Evolutionary conservation across 2,797 vertebrate genomes (phyloP).

Genomic region (Hozukius guyotensis): DNA sequence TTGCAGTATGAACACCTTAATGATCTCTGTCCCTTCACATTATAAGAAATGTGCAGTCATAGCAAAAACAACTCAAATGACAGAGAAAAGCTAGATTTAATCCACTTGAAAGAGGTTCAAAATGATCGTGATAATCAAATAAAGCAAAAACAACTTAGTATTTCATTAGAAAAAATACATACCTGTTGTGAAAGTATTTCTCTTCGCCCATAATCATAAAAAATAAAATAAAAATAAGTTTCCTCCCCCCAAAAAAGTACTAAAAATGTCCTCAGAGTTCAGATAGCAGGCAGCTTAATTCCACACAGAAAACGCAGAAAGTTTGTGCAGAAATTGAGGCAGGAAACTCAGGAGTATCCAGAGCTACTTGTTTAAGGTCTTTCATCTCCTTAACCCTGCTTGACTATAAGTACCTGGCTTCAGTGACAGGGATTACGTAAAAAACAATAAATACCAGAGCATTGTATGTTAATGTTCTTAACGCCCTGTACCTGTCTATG

Average conservation of each 20-base stretch:
- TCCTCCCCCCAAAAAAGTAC: slow-evolving; percentile 3
- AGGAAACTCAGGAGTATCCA: slow-evolving; percentile 59
- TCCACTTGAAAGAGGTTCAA: not conserved
- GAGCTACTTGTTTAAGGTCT: slow-evolving; percentile 60
- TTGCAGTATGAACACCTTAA: not conserved
- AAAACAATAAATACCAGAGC: slow-evolving; percentile 73
- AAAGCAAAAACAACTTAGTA: not conserved
- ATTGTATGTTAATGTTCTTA: slow-evolving; percentile 78
- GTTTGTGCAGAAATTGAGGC: slow-evolving; percentile 36
- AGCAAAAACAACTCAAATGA: not conserved
- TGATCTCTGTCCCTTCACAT: not conserved
- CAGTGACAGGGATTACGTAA: slow-evolving; percentile 71
- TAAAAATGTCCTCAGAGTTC: slow-evolving; percentile 48
- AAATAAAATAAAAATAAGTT: slow-evolving; percentile 32
- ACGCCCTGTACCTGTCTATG: slow-evolving; percentile 72
- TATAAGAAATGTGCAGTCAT: not conserved
- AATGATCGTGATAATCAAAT: not conserved
- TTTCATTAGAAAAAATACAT: slow-evolving; percentile 56
- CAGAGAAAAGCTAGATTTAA: not conserved
- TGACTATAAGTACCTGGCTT: slow-evolving; percentile 76
- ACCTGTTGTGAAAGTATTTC: slow-evolving; percentile 71
- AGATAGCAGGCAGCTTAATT: slow-evolving; percentile 61
- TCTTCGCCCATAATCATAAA: slow-evolving; percentile 43
- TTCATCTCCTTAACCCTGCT: slow-evolving; percentile 79
- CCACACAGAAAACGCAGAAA: slow-evolving; percentile 67